A percentile compares a stretch with the other conserved stretches of the same genome.
Evolutionary conservation across 2,113 vertebrate species (phyloP).

Genomic region (Neogale vison): DNA sequence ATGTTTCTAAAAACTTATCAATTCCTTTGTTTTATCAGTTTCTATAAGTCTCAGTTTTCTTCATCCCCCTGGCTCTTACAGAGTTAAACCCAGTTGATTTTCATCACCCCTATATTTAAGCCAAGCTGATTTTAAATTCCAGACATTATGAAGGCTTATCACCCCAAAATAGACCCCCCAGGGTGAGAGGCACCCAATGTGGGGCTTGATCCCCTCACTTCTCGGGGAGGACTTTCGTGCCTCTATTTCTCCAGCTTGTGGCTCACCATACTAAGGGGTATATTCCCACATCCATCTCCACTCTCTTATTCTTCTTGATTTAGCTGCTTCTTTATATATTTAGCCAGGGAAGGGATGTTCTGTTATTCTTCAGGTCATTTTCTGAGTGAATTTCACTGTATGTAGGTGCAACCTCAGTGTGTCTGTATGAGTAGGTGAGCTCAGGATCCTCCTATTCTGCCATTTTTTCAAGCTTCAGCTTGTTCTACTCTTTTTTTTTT

Average conservation of each 20-base stretch:
- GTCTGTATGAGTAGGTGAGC: background rate
- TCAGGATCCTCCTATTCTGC: background rate
- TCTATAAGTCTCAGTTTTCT: background rate
- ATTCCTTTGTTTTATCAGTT: background rate
- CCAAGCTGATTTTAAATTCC: background rate
- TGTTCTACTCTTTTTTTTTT: background rate
- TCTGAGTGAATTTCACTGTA: background rate
- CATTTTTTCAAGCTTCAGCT: background rate
- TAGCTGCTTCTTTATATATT: background rate
- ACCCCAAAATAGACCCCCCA: background rate
- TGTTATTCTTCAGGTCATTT: background rate
- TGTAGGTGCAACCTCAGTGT: background rate
- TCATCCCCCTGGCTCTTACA: background rate
- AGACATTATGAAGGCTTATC: background rate
- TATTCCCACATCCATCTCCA: background rate
- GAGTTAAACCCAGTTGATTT: background rate
- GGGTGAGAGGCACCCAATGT: background rate
- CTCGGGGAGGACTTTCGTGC: background rate
- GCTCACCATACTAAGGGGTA: background rate
- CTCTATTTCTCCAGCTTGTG: background rate
- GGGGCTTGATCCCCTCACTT: background rate
- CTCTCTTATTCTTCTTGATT: background rate
- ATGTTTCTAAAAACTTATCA: background rate
- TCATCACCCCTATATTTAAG: background rate
- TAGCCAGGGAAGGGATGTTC: background rate